Conservation (phyloP, 2,888 invertebrate species). For the Ophioninae sp. region DNA sequence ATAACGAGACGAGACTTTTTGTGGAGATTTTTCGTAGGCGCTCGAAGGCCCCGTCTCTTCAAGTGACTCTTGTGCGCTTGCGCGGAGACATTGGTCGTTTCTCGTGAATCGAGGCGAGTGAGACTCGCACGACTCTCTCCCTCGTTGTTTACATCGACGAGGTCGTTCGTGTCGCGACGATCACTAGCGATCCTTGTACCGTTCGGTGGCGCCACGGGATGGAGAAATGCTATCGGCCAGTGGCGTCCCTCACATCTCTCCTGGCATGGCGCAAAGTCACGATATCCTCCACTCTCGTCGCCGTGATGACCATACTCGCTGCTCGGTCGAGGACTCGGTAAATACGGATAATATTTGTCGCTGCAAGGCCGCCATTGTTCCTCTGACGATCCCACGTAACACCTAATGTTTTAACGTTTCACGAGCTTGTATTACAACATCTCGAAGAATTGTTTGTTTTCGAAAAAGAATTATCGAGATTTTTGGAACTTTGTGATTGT, state of each 20-base stretch:
- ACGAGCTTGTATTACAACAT: neutral
- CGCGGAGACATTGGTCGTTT: slow-evolving; percentile 15
- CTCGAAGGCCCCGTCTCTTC: slow-evolving; percentile 45
- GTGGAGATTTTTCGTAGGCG: slow-evolving; percentile 3
- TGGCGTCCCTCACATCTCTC: slow-evolving; percentile 79
- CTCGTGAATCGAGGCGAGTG: neutral
- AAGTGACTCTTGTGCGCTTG: slow-evolving; percentile 49
- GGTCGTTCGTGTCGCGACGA: slow-evolving; percentile 45
- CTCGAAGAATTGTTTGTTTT: neutral
- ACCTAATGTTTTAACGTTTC: slow-evolving; percentile 83
- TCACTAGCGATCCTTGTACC: slow-evolving; percentile 80
- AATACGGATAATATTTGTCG: slow-evolving; percentile 89
- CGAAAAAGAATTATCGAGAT: neutral
- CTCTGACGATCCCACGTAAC: slow-evolving; percentile 89
- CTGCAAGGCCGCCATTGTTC: slow-evolving; percentile 95
- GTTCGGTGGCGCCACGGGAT: slow-evolving; percentile 90
- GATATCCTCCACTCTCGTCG: neutral
- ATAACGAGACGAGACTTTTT: slow-evolving; percentile 18
- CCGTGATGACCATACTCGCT: slow-evolving; percentile 60
- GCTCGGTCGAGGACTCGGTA: slow-evolving; percentile 69
- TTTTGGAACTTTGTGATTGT: too few species aligned
- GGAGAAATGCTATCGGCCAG: slow-evolving; percentile 92
- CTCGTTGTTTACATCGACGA: neutral
- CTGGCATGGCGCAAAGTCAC: slow-evolving; percentile 19
- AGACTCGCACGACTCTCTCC: neutral